These are phyloP conservation scores for Microctonus aethiopoides DNA, from an alignment of 2,888 invertebrate species.

Conservation along the genomic window DNA sequence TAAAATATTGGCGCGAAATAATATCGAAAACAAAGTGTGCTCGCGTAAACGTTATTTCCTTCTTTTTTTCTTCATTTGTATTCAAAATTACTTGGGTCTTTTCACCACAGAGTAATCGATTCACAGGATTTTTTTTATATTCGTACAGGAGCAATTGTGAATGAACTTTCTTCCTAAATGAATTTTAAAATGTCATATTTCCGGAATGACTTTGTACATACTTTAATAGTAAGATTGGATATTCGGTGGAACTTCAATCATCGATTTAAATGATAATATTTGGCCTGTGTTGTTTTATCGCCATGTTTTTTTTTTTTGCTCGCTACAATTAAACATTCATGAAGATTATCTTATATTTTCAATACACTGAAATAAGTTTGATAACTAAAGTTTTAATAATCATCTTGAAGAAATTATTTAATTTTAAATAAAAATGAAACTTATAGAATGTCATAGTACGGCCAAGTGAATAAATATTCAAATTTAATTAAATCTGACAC, in stretches of 20 bases:
- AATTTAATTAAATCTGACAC: neutral
- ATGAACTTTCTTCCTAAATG: neutral
- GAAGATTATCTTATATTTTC: constrained; percentile 14
- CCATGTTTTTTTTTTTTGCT: constrained; percentile 1
- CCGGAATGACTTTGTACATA: constrained; percentile 23
- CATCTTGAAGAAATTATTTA: neutral
- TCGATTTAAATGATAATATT: neutral
- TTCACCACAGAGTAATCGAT: neutral
- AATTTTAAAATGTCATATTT: constrained; percentile 12
- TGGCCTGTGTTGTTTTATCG: neutral
- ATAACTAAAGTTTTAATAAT: neutral
- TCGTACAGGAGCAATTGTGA: neutral
- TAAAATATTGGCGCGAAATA: constrained; percentile 3
- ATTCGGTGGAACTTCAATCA: neutral
- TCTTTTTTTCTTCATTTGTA: neutral
- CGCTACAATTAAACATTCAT: neutral
- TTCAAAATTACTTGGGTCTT: neutral
- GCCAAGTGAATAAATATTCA: neutral
- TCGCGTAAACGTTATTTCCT: neutral
- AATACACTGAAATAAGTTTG: constrained; percentile 6
- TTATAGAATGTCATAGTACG: neutral
- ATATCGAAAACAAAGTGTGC: neutral
- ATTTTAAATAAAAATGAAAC: neutral
- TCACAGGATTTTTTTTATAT: neutral
- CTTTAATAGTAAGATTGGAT: constrained; percentile 5